Percentiles rank a stretch among this genome's conserved stretches.
Evolutionary conservation across 2,797 vertebrate genomes (phyloP).

Genomic region (Sebastes diploproa): DNA sequence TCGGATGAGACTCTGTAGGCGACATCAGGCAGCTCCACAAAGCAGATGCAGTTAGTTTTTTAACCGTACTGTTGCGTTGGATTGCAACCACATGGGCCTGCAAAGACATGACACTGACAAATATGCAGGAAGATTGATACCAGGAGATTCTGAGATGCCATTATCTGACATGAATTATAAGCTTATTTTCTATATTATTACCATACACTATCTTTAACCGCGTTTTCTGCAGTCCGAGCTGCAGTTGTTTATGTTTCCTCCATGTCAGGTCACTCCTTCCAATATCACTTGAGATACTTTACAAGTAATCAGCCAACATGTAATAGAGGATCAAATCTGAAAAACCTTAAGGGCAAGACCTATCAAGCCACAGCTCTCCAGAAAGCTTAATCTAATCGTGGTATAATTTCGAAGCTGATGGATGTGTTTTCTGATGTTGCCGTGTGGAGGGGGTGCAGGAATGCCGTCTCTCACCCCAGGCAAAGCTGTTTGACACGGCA

Average conservation of each 20-base stretch:
- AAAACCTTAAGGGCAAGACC: slow-evolving; percentile 54
- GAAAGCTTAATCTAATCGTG: slow-evolving; percentile 53
- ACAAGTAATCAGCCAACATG: slow-evolving; percentile 24
- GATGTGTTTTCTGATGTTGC: slow-evolving; percentile 61
- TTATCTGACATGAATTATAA: slow-evolving; percentile 28
- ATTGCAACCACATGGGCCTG: slow-evolving; percentile 60
- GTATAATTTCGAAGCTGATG: slow-evolving; percentile 68
- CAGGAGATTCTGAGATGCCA: slow-evolving; percentile 32
- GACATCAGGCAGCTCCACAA: slow-evolving; percentile 30
- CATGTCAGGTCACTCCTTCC: neutral
- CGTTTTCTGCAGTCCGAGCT: neutral
- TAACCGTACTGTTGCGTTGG: slow-evolving; percentile 15
- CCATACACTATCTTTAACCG: neutral
- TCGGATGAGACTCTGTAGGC: slow-evolving; percentile 29
- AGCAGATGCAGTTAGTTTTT: slow-evolving; percentile 37
- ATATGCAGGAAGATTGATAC: slow-evolving; percentile 18
- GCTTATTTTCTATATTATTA: slow-evolving; percentile 34
- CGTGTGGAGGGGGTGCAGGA: slow-evolving; percentile 12
- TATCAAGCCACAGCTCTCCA: slow-evolving; percentile 43
- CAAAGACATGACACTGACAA: slow-evolving; percentile 58
- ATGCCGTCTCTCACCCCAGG: slow-evolving; percentile 57
- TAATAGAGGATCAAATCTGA: slow-evolving; percentile 10
- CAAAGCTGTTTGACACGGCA: slow-evolving; percentile 45
- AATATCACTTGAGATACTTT: slow-evolving; percentile 12
- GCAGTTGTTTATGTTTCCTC: slow-evolving; percentile 16